A percentile compares a stretch with the other conserved stretches of the same genome.
phyloP scores from a whole-genome alignment of 2,888 invertebrate genomes.

The Pollenia labialis region DNA sequence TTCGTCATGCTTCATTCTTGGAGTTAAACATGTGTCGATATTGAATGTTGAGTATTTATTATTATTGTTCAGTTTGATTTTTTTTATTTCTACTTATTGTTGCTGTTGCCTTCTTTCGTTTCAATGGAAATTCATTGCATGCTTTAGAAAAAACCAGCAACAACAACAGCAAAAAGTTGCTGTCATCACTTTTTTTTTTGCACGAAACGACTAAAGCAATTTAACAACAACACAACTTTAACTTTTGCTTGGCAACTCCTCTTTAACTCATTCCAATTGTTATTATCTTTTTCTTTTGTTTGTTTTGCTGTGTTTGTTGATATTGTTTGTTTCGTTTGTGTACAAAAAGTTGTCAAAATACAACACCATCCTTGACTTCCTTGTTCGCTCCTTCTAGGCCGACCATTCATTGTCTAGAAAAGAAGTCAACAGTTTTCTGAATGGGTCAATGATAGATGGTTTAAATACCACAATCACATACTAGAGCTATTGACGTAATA shows the following conservation, averaged over 20 bases:
- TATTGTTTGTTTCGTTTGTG: conserved; percentile 53
- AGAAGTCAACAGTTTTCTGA: conserved; percentile 53
- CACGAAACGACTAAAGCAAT: conserved; percentile 52
- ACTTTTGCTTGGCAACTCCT: conserved; percentile 54
- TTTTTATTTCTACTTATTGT: conserved; percentile 1
- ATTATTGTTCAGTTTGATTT: conserved; percentile 61
- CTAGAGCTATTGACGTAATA: conserved; percentile 53
- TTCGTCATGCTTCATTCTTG: conserved; percentile 52
- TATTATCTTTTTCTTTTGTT: not conserved
- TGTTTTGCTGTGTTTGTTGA: not conserved
- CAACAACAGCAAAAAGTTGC: conserved; percentile 55
- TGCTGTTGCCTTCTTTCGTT: conserved; percentile 40
- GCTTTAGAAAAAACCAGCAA: conserved; percentile 41
- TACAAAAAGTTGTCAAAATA: conserved; percentile 68
- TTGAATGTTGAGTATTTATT: conserved; percentile 63
- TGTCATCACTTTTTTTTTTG: conserved; percentile 67
- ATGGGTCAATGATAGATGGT: conserved; percentile 69
- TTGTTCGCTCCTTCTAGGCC: conserved; percentile 24
- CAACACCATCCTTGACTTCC: conserved; percentile 64
- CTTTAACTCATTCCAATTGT: conserved; percentile 43
- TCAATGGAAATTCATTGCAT: conserved; percentile 72
- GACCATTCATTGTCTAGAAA: conserved; percentile 42
- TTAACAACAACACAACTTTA: conserved; percentile 22
- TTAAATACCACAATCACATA: conserved; percentile 66
- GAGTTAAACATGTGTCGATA: conserved; percentile 61